phyloP scores from a whole-genome alignment of 23 tunicate species.

The Ciona savignyi region DNA sequence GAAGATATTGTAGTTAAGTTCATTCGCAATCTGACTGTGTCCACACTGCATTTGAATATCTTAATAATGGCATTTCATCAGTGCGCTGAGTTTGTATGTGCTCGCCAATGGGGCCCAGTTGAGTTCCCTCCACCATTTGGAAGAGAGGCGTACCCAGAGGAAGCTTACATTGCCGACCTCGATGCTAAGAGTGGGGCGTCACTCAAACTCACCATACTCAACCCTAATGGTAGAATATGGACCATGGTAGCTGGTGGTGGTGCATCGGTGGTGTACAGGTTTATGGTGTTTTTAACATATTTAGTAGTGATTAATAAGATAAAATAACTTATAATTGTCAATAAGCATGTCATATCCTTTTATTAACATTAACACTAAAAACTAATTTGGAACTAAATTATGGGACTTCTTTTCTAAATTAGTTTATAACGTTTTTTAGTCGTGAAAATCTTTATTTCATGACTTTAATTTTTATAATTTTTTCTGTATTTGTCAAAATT shows the following conservation, averaged over 20 bases:
- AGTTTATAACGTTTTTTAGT: too few species aligned
- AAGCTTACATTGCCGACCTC: conserved; percentile 97
- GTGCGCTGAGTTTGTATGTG: conserved; percentile 97
- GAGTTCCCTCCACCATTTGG: conserved; percentile 98
- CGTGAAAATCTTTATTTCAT: too few species aligned
- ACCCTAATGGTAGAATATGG: conserved; percentile 97
- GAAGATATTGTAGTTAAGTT: too few species aligned
- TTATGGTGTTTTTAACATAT: background rate
- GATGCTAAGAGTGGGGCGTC: conserved; percentile 99
- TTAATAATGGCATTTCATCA: conserved; percentile 1
- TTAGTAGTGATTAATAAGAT: too few species aligned
- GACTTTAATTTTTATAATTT: too few species aligned
- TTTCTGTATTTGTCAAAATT: too few species aligned
- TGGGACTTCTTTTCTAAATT: too few species aligned
- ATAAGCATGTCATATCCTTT: too few species aligned
- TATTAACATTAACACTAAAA: too few species aligned
- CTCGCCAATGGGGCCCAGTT: conserved; percentile 85
- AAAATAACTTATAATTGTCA: too few species aligned
- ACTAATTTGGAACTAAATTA: too few species aligned
- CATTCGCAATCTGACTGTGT: too few species aligned
- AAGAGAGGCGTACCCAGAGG: conserved; percentile 98
- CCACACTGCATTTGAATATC: background rate
- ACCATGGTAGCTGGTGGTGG: conserved; percentile 99
- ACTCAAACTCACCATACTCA: conserved; percentile 87
- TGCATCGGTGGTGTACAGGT: conserved; percentile 99